Conservation (phyloP, 2,888 invertebrate species). For the Heliothis peltigera region DNA sequence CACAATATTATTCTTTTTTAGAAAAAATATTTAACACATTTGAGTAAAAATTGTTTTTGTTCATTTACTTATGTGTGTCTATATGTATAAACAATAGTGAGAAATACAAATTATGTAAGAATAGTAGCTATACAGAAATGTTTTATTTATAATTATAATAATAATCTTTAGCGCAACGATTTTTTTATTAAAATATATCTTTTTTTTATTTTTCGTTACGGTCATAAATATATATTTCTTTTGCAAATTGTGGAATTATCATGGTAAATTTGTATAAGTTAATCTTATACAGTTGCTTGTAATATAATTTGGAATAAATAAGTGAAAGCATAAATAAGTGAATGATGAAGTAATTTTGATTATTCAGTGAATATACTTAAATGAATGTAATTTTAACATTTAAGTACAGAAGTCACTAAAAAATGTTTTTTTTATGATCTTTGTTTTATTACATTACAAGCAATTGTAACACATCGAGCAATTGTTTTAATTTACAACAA, state of each 20-base stretch:
- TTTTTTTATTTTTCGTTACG: slow-evolving; percentile 31
- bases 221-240: slow-evolving; percentile 29
- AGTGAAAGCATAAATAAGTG: not conserved
- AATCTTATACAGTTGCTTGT: slow-evolving; percentile 34
- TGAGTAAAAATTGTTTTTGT: slow-evolving; percentile 49
- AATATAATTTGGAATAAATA: slow-evolving; percentile 17
- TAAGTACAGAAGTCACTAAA: no score
- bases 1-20: slow-evolving; percentile 37
- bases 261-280: slow-evolving; percentile 37
- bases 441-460: slow-evolving; percentile 33
- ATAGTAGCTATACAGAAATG: slow-evolving; percentile 45
- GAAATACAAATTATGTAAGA: slow-evolving; percentile 58
- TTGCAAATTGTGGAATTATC: slow-evolving; percentile 41
- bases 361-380: no score
- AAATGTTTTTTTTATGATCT: no score
- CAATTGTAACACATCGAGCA: slow-evolving; percentile 42
- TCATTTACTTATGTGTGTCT: slow-evolving; percentile 45
- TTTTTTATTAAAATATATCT: slow-evolving; percentile 31
- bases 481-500: slow-evolving; percentile 64
- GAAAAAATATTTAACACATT: slow-evolving; percentile 39
- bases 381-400: no score
- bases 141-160: slow-evolving; percentile 53
- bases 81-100: slow-evolving; percentile 62
- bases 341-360: no score
- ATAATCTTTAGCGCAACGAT: slow-evolving; percentile 41